Conservation (phyloP, 2,113 vertebrate genomes). For the Furnarius figulus region DNA sequence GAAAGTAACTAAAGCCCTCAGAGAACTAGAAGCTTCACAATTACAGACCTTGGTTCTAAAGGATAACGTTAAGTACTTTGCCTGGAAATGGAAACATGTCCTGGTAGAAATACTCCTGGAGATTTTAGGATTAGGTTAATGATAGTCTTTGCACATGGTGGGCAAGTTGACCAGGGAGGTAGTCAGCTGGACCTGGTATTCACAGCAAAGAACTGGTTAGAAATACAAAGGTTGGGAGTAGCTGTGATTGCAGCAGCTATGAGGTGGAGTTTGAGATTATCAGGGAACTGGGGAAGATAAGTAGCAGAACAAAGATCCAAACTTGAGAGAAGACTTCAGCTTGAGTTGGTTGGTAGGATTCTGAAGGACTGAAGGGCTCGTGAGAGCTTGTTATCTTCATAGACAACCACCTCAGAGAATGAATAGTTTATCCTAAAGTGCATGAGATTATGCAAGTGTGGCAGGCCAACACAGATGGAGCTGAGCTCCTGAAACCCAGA, state of each 20-base stretch:
- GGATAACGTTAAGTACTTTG: neutral
- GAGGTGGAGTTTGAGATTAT: neutral
- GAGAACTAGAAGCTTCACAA: neutral
- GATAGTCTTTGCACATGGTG: neutral
- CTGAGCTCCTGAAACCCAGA: neutral
- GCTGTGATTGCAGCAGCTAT: neutral
- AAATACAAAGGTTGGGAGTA: neutral
- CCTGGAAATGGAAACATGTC: neutral
- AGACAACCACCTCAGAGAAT: neutral
- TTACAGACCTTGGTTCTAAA: neutral
- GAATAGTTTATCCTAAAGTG: neutral
- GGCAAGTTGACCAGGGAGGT: neutral
- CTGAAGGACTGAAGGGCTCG: neutral
- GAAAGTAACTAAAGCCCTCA: neutral
- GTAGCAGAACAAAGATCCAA: neutral
- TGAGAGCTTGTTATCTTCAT: neutral
- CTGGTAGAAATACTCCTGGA: neutral
- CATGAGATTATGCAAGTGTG: neutral
- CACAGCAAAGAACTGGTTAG: neutral
- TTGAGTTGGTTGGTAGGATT: neutral
- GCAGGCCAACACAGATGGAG: accelerated
- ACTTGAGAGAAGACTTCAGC: neutral
- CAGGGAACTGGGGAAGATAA: neutral
- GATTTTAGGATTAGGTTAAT: neutral
- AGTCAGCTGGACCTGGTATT: neutral